Conservation (phyloP, 1,140 invertebrate genomes). For the Drosophila paulistorum region DNA sequence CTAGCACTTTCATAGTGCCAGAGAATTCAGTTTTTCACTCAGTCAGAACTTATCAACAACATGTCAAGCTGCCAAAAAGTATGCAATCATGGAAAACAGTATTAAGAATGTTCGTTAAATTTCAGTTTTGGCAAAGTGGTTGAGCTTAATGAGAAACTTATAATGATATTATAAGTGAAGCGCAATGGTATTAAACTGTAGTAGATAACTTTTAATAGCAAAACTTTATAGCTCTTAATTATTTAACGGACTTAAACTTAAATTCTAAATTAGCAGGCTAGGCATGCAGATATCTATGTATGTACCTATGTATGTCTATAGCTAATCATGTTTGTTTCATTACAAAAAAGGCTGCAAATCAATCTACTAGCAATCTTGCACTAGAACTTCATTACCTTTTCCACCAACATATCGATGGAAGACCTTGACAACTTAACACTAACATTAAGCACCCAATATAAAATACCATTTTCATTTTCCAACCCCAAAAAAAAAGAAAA, state of each 20-base stretch:
- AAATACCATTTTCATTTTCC: conserved; percentile 47
- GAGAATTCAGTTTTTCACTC: conserved; percentile 13
- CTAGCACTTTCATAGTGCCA: not conserved
- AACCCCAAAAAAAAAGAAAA: conserved; percentile 28
- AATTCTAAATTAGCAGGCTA: too few relatives aligned
- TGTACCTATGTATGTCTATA: too few relatives aligned
- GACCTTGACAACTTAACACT: conserved; percentile 48
- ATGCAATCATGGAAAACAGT: conserved; percentile 21
- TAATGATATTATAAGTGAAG: not conserved
- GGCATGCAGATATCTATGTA: too few relatives aligned
- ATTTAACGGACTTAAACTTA: too few relatives aligned
- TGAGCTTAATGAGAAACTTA: conserved; percentile 13
- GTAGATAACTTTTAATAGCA: too few relatives aligned
- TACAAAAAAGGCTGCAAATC: not conserved
- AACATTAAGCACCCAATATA: conserved; percentile 33
- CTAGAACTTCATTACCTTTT: not conserved
- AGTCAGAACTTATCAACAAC: conserved; percentile 53
- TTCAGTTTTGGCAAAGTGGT: conserved; percentile 16
- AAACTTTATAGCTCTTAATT: too few relatives aligned
- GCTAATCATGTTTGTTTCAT: not conserved
- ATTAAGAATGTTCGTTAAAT: conserved; percentile 10
- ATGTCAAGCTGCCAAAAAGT: conserved; percentile 63
- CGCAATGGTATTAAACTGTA: too few relatives aligned
- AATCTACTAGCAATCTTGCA: not conserved
- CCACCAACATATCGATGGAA: conserved; percentile 9